Percentiles rank a stretch among this genome's conserved stretches.
Evolutionary conservation across 2,888 invertebrate species (phyloP).

Genomic region (Brenthis hecate): DNA sequence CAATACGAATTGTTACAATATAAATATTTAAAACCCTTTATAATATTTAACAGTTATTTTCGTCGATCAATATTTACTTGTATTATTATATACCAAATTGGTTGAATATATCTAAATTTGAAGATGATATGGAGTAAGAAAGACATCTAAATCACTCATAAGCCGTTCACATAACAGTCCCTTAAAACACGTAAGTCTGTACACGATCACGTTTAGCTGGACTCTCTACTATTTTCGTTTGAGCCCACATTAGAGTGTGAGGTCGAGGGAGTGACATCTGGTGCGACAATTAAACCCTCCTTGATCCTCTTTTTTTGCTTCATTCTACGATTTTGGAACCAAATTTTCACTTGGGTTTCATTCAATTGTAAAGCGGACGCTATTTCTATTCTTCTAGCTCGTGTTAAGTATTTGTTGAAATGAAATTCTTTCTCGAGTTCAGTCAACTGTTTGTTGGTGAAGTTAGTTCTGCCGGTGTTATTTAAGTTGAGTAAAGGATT

Average conservation of each 20-base stretch:
- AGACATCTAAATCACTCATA: background rate
- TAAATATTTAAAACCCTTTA: too few relatives aligned
- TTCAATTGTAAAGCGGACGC: slow-evolving; percentile 97
- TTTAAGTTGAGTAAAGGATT: slow-evolving; percentile 82
- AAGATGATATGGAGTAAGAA: background rate
- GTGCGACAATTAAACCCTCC: slow-evolving; percentile 88
- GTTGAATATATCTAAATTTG: too few relatives aligned
- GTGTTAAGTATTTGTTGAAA: slow-evolving; percentile 98
- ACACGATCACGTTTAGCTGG: slow-evolving; percentile 67
- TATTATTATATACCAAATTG: too few relatives aligned
- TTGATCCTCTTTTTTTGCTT: slow-evolving; percentile 99
- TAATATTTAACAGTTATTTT: too few relatives aligned
- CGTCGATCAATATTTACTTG: too few relatives aligned
- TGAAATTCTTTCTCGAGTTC: slow-evolving; percentile 99
- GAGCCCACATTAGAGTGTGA: slow-evolving; percentile 77
- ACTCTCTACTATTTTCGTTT: slow-evolving; percentile 88
- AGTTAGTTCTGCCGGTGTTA: slow-evolving; percentile 97
- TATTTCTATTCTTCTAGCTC: slow-evolving; percentile 98
- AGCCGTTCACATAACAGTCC: slow-evolving; percentile 10
- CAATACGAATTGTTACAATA: too few relatives aligned
- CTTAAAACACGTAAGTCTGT: background rate
- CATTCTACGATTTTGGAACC: slow-evolving; percentile 99
- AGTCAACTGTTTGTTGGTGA: slow-evolving; percentile 99
- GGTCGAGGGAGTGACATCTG: slow-evolving; percentile 75
- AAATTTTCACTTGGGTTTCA: slow-evolving; percentile 98